phyloP scores from a whole-genome alignment of 2,888 invertebrate genomes.

The Ametastegia equiseti region DNA sequence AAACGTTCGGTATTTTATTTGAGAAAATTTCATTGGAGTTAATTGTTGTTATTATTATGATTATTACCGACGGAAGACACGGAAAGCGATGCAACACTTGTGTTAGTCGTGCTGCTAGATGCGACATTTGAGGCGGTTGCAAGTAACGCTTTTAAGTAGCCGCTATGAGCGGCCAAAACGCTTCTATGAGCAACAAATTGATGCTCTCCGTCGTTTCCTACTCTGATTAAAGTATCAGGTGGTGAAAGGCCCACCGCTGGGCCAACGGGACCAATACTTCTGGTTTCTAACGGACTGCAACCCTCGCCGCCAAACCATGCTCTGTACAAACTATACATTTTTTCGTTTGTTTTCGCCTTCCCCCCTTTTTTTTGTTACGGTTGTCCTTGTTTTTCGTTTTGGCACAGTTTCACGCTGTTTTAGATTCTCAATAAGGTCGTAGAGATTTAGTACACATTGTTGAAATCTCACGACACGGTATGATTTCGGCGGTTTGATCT shows the following conservation, averaged over 20 bases:
- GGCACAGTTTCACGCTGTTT: neutral
- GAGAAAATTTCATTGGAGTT: neutral
- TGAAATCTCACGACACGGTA: neutral
- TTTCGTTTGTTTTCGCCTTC: slow-evolving; percentile 67
- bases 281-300: slow-evolving; percentile 67
- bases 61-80: slow-evolving; percentile 73
- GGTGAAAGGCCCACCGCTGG: slow-evolving; percentile 70
- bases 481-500: neutral
- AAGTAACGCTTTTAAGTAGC: slow-evolving; percentile 84
- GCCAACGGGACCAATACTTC: slow-evolving; percentile 51
- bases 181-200: slow-evolving; percentile 84
- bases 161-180: slow-evolving; percentile 83
- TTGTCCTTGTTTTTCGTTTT: neutral
- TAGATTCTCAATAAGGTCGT: neutral
- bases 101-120: slow-evolving; percentile 46
- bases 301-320: slow-evolving; percentile 73
- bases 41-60: neutral
- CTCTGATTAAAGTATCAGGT: slow-evolving; percentile 82
- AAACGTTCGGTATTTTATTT: neutral
- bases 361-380: neutral
- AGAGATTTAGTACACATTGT: neutral
- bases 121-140: slow-evolving; percentile 56
- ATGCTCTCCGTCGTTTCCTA: slow-evolving; percentile 80
- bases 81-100: slow-evolving; percentile 67
- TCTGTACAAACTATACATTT: slow-evolving; percentile 76